Evolutionary conservation across 2,113 vertebrate genomes (phyloP).

Genomic region (Machaerirhynchus nigripectus): DNA sequence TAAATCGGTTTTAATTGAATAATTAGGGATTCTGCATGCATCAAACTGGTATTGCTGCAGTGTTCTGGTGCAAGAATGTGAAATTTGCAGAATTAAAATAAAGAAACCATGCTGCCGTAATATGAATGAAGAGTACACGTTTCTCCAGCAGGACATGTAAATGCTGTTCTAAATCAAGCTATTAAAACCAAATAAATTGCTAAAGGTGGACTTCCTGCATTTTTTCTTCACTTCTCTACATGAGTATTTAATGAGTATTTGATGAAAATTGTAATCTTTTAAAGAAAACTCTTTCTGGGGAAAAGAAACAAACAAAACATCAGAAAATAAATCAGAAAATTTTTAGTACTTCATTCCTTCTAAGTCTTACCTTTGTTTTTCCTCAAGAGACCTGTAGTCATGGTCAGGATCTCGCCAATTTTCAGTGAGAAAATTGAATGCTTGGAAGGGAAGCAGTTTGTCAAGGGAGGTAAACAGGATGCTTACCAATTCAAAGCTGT

Average conservation of each 20-base stretch:
- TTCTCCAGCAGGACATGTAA: fast-evolving
- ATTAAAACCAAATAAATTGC: not conserved
- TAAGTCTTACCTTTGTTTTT: not conserved
- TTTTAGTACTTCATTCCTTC: not conserved
- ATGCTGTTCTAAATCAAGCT: not conserved
- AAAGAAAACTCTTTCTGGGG: not conserved
- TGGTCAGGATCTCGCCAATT: not conserved
- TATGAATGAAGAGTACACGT: not conserved
- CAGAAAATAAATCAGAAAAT: not conserved
- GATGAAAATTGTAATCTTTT: not conserved
- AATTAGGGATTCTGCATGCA: not conserved
- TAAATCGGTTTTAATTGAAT: not conserved
- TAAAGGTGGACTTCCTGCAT: not conserved
- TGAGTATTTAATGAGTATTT: not conserved
- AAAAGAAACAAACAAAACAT: not conserved
- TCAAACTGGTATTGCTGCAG: not conserved
- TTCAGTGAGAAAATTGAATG: not conserved
- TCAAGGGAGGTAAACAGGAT: not conserved
- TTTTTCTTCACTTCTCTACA: not conserved
- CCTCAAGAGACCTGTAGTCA: not conserved
- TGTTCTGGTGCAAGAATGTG: not conserved
- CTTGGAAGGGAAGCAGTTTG: not conserved
- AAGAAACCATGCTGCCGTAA: not conserved
- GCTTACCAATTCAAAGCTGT: not conserved
- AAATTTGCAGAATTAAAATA: not conserved